A percentile compares a stretch with the other conserved stretches of the same genome.
phyloP scores from a whole-genome alignment of 2,113 vertebrate genomes.

The Cynopterus brachyotis region DNA sequence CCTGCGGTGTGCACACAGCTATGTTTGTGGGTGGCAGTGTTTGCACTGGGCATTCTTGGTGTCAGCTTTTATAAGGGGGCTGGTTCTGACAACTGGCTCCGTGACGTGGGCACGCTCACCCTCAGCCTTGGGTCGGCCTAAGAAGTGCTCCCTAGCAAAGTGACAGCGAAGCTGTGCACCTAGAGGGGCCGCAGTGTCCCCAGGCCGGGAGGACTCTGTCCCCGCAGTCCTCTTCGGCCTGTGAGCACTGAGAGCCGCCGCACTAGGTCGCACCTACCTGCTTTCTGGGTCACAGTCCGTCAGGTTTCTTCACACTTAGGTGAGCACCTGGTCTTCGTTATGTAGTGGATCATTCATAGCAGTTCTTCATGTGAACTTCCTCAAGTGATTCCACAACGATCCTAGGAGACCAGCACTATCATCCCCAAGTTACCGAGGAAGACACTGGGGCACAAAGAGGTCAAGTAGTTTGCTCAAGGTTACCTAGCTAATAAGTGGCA shows the following conservation, averaged over 20 bases:
- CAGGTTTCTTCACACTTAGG: neutral
- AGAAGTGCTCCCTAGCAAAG: neutral
- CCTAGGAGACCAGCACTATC: neutral
- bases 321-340: neutral
- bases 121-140: neutral
- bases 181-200: neutral
- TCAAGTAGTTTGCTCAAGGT: neutral
- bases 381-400: neutral
- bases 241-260: neutral
- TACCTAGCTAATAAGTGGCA: neutral
- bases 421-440: neutral
- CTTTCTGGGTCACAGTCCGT: neutral
- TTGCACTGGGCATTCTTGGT: neutral
- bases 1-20: accelerated
- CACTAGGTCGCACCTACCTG: neutral
- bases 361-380: neutral
- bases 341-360: neutral
- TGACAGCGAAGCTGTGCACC: neutral
- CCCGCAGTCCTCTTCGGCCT: accelerated
- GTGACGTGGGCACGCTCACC: neutral
- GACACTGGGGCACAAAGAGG: neutral
- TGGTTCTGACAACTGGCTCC: neutral
- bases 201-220: neutral
- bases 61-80: neutral
- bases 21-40: neutral